These are phyloP conservation scores for Ganaspis brasiliensis DNA, from an alignment of 2,888 invertebrate genomes.

Conservation along the genomic window DNA sequence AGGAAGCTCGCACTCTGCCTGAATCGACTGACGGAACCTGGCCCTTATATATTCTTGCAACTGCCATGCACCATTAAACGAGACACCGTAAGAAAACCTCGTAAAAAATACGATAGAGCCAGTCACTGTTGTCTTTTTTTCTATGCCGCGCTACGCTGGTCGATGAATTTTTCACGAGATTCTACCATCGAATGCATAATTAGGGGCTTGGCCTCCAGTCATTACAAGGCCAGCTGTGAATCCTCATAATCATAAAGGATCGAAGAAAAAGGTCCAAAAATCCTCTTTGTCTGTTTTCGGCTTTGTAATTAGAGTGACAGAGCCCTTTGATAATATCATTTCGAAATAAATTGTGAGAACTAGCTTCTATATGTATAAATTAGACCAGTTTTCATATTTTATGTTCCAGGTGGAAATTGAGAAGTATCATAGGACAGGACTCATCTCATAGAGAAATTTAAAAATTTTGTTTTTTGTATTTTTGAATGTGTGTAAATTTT, in stretches of 20 bases:
- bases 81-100: conserved; percentile 20
- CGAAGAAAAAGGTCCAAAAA: not conserved
- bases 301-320: conserved; percentile 8
- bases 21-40: conserved; percentile 45
- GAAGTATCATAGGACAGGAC: too few species aligned
- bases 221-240: conserved; percentile 30
- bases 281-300: not conserved
- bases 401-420: too few species aligned
- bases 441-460: too few species aligned
- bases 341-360: not conserved
- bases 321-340: conserved; percentile 10
- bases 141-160: conserved; percentile 28
- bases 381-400: too few species aligned
- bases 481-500: too few species aligned
- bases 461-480: too few species aligned
- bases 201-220: conserved; percentile 17
- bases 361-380: too few species aligned
- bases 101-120: conserved; percentile 44
- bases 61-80: conserved; percentile 75
- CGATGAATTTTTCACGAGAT: conserved; percentile 31
- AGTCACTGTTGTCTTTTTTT: conserved; percentile 49
- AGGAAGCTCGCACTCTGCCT: conserved; percentile 69
- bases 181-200: conserved; percentile 36
- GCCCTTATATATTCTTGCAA: conserved; percentile 63
- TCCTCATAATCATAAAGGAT: conserved; percentile 24